Percentiles rank a stretch among this genome's conserved stretches.
Evolutionary conservation across 1,140 invertebrate species (phyloP).

Genomic region (Aleiodes sp.): DNA sequence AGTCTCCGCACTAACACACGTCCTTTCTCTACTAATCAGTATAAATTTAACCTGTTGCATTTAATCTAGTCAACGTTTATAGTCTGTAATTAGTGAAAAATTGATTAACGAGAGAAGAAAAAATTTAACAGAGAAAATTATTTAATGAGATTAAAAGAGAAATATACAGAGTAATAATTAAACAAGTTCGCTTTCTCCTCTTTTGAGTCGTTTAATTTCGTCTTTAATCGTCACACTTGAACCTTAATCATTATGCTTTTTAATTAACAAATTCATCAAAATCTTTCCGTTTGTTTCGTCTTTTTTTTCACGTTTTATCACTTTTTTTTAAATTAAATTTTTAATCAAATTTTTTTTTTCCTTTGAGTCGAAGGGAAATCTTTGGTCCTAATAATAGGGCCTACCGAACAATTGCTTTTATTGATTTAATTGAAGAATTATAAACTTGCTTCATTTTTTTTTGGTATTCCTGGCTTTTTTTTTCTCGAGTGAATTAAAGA

Average conservation of each 20-base stretch:
- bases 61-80: conserved; percentile 44
- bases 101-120: background rate
- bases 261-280: background rate
- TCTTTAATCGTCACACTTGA: too few relatives aligned
- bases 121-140: background rate
- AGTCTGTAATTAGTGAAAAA: conserved; percentile 1
- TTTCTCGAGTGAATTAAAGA: too few relatives aligned
- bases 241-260: background rate
- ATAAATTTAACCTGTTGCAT: conserved; percentile 54
- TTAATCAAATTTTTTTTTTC: too few relatives aligned
- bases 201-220: background rate
- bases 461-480: too few relatives aligned
- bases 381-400: background rate
- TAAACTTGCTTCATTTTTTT: too few relatives aligned
- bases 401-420: conserved; percentile 14
- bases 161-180: conserved; percentile 17
- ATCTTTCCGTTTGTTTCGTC: conserved; percentile 17
- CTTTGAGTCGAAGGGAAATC: background rate
- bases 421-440: background rate
- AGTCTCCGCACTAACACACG: conserved; percentile 66
- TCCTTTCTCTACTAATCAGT: conserved; percentile 63
- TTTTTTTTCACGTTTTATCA: too few relatives aligned
- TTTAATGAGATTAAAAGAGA: background rate
- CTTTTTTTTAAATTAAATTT: too few relatives aligned
- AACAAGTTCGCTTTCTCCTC: background rate